These are phyloP conservation scores for Dinomys branickii DNA, from an alignment of 2,113 vertebrate genomes.

Conservation along the genomic window DNA sequence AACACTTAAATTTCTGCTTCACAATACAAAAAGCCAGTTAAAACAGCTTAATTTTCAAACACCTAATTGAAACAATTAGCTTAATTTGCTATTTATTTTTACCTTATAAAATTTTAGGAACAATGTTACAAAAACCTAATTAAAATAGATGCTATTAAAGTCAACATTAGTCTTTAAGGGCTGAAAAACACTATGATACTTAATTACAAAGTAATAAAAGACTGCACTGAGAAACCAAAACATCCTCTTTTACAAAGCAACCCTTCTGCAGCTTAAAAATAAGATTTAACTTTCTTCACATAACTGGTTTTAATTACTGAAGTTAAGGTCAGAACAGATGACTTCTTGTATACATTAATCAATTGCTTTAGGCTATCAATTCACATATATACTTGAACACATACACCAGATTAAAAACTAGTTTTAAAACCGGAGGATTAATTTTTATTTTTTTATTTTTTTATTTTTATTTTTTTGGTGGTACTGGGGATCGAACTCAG, in stretches of 20 bases:
- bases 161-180: constrained; percentile 54
- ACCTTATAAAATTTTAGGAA: constrained; percentile 72
- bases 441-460: background rate
- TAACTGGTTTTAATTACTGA: constrained; percentile 43
- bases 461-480: too few species aligned
- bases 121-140: constrained; percentile 69
- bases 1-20: constrained; percentile 62
- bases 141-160: constrained; percentile 68
- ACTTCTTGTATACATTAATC: constrained; percentile 48
- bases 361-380: background rate
- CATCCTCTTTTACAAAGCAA: constrained; percentile 71
- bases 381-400: constrained; percentile 1
- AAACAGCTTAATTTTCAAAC: constrained; percentile 63
- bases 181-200: constrained; percentile 75
- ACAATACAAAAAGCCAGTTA: constrained; percentile 71
- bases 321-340: constrained; percentile 31
- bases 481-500: too few species aligned
- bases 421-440: background rate
- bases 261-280: constrained; percentile 68
- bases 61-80: constrained; percentile 47
- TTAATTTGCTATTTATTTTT: constrained; percentile 59
- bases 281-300: constrained; percentile 72
- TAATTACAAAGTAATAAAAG: constrained; percentile 62
- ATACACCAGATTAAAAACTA: too few species aligned
- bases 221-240: constrained; percentile 76